Percentiles rank a stretch among this genome's conserved stretches.
These are phyloP conservation scores for Jaculus jaculus DNA, from an alignment of 2,113 vertebrate genomes.

Conservation along the genomic window DNA sequence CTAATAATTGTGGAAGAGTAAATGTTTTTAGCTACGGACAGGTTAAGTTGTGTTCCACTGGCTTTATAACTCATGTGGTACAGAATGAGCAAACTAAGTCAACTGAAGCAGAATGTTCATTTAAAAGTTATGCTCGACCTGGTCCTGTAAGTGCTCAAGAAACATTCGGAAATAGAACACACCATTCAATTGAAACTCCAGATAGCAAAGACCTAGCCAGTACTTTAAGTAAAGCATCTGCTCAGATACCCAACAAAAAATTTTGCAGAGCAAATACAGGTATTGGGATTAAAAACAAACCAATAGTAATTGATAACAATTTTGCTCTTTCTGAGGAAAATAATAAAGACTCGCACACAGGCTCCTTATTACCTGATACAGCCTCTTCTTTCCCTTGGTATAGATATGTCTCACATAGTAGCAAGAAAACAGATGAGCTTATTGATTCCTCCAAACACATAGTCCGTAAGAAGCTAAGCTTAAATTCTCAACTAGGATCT, in stretches of 20 bases:
- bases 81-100: conserved; percentile 57
- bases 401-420: conserved; percentile 37
- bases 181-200: conserved; percentile 46
- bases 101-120: conserved; percentile 64
- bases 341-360: not conserved
- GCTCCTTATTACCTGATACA: not conserved
- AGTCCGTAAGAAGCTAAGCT: conserved; percentile 80
- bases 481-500: conserved; percentile 86
- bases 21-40: conserved; percentile 48
- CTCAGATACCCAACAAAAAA: conserved; percentile 32
- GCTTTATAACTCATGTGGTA: conserved; percentile 63
- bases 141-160: conserved; percentile 77
- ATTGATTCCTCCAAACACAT: conserved; percentile 40
- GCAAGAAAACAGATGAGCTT: conserved; percentile 68
- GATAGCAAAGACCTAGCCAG: conserved; percentile 58
- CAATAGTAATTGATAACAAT: not conserved
- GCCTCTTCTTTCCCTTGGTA: conserved; percentile 62
- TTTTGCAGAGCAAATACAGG: conserved; percentile 21
- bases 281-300: conserved; percentile 49
- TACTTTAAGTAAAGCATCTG: conserved; percentile 65
- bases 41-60: conserved; percentile 75
- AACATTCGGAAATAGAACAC: conserved; percentile 71
- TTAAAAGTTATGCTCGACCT: conserved; percentile 74
- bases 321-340: conserved; percentile 33
- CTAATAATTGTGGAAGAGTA: conserved; percentile 1